Conservation (phyloP, 2,113 vertebrate species). For the Mesoclemmys tuberculata region DNA sequence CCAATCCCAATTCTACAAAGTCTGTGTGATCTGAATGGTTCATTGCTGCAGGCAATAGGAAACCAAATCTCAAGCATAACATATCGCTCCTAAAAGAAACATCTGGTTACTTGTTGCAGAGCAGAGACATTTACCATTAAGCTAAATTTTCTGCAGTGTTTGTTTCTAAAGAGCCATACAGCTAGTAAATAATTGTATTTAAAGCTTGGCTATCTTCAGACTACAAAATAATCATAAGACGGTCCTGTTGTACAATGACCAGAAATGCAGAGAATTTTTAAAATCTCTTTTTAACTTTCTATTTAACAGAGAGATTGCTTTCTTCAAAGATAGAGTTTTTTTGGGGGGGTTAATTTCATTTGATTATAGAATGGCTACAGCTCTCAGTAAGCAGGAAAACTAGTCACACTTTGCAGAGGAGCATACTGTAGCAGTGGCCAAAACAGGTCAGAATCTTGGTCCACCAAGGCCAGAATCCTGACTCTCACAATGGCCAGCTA, state of each 20-base stretch:
- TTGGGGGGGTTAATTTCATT: background rate
- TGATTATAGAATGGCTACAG: background rate
- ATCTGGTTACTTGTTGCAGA: background rate
- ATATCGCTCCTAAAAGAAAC: background rate
- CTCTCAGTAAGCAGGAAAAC: background rate
- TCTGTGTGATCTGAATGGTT: background rate
- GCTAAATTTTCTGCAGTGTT: background rate
- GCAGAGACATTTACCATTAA: background rate
- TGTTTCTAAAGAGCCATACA: background rate
- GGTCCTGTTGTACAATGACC: background rate
- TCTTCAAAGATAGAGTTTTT: constrained; percentile 18
- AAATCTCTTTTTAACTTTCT: background rate
- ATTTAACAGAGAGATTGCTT: background rate
- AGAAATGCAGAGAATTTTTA: background rate
- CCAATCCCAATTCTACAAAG: background rate
- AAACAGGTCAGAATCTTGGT: background rate
- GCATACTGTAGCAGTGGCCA: background rate
- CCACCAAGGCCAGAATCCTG: background rate
- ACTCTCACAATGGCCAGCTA: background rate
- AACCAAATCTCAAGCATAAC: background rate
- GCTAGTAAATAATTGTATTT: background rate
- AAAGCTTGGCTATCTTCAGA: background rate
- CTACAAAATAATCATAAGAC: background rate
- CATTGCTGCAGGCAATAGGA: background rate
- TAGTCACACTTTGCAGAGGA: background rate